Percentiles rank a stretch among this genome's conserved stretches.
phyloP scores from a whole-genome alignment of 2,888 invertebrate species.

The Cabera pusaria region DNA sequence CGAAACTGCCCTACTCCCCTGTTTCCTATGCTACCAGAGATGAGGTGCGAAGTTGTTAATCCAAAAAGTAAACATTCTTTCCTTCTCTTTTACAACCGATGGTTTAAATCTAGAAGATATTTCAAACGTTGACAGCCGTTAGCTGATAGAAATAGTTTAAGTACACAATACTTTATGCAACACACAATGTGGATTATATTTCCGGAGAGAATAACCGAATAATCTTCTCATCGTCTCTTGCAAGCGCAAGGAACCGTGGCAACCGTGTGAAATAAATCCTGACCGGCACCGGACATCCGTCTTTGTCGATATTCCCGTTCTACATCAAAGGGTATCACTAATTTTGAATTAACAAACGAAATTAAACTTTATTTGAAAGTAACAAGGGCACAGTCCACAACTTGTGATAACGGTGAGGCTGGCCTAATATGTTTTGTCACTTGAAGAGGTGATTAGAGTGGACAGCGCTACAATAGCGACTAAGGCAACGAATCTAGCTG shows the following conservation, averaged over 20 bases:
- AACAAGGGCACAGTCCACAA: conserved; percentile 39
- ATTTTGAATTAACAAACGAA: conserved; percentile 49
- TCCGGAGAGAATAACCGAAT: conserved; percentile 14
- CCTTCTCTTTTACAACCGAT: conserved; percentile 23
- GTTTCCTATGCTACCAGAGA: conserved; percentile 29
- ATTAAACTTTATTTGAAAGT: conserved; percentile 58
- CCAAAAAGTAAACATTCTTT: conserved; percentile 51
- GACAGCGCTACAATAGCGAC: conserved; percentile 57
- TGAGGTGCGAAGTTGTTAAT: conserved; percentile 43
- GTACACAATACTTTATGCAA: conserved; percentile 21
- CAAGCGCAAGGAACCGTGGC: conserved; percentile 54
- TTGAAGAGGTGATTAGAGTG: conserved; percentile 68
- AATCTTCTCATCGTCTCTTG: conserved; percentile 38
- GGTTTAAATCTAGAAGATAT: conserved; percentile 10
- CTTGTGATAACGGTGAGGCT: conserved; percentile 42
- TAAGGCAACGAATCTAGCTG: conserved; percentile 55
- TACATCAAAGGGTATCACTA: conserved; percentile 75
- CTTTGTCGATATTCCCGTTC: conserved; percentile 82
- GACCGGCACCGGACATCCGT: conserved; percentile 83
- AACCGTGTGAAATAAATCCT: conserved; percentile 81
- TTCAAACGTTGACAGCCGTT: conserved; percentile 1
- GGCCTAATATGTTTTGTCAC: conserved; percentile 69
- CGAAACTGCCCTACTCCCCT: conserved; percentile 39
- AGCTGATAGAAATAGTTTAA: conserved; percentile 4
- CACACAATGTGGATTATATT: conserved; percentile 28